Percentiles rank a stretch among this genome's conserved stretches.
These are phyloP conservation scores for Xiphydria camelus DNA, from an alignment of 2,888 invertebrate species.

Conservation along the genomic window DNA sequence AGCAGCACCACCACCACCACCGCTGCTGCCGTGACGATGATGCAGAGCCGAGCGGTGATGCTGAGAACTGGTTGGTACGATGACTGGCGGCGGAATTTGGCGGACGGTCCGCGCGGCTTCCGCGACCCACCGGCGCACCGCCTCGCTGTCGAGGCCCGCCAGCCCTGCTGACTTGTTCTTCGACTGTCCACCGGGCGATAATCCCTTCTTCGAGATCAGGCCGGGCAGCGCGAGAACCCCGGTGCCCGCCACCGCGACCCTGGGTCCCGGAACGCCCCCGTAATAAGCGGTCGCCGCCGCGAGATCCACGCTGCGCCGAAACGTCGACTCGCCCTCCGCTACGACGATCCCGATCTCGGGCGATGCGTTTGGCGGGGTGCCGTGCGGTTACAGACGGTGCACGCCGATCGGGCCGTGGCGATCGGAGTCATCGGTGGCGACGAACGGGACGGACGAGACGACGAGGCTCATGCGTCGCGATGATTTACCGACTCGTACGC, in stretches of 20 bases:
- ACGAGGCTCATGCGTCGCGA: too few species aligned
- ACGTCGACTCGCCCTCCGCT: too few species aligned
- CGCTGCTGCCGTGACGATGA: conserved; percentile 44
- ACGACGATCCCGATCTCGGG: neutral
- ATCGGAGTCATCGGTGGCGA: too few species aligned
- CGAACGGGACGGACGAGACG: too few species aligned
- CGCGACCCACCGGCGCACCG: conserved; percentile 64
- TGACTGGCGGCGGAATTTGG: conserved; percentile 48
- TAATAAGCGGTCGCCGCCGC: conserved; percentile 47
- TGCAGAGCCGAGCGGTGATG: conserved; percentile 23
- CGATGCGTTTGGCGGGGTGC: neutral
- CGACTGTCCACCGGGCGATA: conserved; percentile 44
- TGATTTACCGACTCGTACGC: too few species aligned
- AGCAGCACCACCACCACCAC: too few species aligned
- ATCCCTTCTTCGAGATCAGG: conserved; percentile 52
- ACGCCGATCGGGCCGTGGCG: neutral
- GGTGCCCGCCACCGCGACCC: conserved; percentile 56
- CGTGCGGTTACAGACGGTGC: neutral
- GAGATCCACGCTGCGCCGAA: too few species aligned
- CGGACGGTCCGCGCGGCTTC: conserved; percentile 64
- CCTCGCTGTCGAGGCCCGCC: conserved; percentile 65
- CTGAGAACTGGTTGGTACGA: conserved; percentile 40
- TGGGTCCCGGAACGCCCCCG: conserved; percentile 47
- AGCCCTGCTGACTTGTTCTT: conserved; percentile 59
- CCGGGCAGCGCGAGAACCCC: conserved; percentile 54